phyloP scores from a whole-genome alignment of 2,113 vertebrate species.

The Megaceryle maxima region DNA sequence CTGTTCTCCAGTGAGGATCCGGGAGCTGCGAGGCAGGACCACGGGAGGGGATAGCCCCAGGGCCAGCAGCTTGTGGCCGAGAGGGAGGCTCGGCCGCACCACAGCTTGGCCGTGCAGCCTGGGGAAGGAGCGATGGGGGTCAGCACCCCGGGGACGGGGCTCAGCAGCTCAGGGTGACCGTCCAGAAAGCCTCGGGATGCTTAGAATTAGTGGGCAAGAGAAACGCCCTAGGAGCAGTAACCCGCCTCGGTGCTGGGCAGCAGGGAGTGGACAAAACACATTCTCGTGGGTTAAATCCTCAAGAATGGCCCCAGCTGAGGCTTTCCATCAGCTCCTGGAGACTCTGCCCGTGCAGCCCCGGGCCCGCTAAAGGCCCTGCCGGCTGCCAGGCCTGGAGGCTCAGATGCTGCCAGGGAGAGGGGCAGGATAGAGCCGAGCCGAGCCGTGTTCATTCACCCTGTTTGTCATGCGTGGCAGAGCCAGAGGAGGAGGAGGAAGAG shows the following conservation, averaged over 20 bases:
- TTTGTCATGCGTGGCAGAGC: background rate
- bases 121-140: background rate
- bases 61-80: background rate
- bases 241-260: fast-evolving
- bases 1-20: constrained; percentile 45
- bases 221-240: background rate
- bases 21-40: background rate
- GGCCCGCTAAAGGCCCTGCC: background rate
- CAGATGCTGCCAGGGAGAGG: background rate
- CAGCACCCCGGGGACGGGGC: fast-evolving
- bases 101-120: fast-evolving
- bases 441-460: fast-evolving
- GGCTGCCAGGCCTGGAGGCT: background rate
- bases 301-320: background rate
- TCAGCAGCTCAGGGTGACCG: background rate
- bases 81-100: background rate
- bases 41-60: background rate
- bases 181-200: background rate
- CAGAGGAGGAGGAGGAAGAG: background rate
- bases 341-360: background rate
- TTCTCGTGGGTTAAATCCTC: background rate
- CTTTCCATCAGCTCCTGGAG: background rate
- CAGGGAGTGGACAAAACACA: background rate
- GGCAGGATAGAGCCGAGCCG: fast-evolving
- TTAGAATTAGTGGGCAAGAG: background rate